Percentiles rank a stretch among this genome's conserved stretches.
Conservation (phyloP, 2,113 vertebrate species). For the Cyrtonyx montezumae region DNA sequence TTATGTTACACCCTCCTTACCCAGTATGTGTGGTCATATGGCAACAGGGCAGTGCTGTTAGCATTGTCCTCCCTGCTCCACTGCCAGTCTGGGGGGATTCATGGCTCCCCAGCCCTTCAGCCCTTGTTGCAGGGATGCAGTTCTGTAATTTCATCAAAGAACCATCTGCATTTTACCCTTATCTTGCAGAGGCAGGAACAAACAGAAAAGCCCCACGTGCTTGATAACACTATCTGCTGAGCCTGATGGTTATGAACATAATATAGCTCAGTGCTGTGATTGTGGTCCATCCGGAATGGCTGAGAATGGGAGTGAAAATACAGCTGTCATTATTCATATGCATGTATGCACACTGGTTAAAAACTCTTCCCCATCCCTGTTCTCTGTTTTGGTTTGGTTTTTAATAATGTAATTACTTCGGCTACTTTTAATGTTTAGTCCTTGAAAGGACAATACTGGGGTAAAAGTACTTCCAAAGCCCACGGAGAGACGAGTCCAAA, state of each 20-base stretch:
- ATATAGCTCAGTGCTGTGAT: background rate
- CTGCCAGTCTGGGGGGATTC: background rate
- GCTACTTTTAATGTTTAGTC: background rate
- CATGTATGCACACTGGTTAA: background rate
- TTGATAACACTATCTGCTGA: background rate
- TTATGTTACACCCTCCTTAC: background rate
- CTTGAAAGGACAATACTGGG: background rate
- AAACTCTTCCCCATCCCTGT: background rate
- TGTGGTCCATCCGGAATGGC: background rate
- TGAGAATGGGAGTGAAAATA: background rate
- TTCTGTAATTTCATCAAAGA: background rate
- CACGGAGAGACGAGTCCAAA: background rate
- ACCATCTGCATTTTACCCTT: background rate
- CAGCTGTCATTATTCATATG: background rate
- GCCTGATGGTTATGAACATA: background rate
- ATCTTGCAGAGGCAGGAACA: background rate
- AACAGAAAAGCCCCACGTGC: background rate
- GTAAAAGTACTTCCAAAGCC: background rate
- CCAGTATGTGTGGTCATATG: fast-evolving
- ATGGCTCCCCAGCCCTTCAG: background rate
- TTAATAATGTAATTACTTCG: background rate
- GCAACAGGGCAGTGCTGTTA: background rate
- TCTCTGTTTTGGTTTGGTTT: background rate
- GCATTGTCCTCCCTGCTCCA: background rate
- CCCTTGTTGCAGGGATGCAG: background rate